A percentile compares a stretch with the other conserved stretches of the same genome.
phyloP scores from a whole-genome alignment of 1,140 invertebrate genomes.

The Tenebrio molitor region DNA sequence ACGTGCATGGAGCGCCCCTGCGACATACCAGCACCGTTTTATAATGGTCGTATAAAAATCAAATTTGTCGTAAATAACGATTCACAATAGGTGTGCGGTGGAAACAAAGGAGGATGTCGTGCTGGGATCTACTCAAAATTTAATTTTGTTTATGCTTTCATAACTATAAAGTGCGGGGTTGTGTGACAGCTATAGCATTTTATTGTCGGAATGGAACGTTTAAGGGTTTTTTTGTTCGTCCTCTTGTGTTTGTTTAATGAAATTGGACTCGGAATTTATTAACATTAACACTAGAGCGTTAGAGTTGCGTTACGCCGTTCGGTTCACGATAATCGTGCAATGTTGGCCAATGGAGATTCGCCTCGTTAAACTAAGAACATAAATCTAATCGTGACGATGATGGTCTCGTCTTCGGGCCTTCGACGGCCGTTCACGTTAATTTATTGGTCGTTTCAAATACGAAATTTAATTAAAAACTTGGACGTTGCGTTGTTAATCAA shows the following conservation, averaged over 20 bases:
- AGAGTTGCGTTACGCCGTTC: too few species aligned
- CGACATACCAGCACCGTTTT: slow-evolving; percentile 4
- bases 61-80: slow-evolving; percentile 30
- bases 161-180: slow-evolving; percentile 32
- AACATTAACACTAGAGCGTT: not conserved
- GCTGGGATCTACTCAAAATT: slow-evolving; percentile 29
- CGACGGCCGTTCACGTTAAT: not conserved
- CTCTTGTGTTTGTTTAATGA: slow-evolving; percentile 32
- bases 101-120: slow-evolving; percentile 30
- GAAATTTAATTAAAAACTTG: slow-evolving; percentile 32
- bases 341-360: slow-evolving; percentile 2
- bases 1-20: slow-evolving; percentile 9
- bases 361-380: not conserved
- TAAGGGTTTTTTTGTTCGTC: slow-evolving; percentile 36
- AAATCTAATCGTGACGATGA: slow-evolving; percentile 15
- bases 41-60: slow-evolving; percentile 18
- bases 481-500: slow-evolving; percentile 1
- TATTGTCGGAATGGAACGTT: slow-evolving; percentile 26
- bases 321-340: not conserved
- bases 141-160: slow-evolving; percentile 41
- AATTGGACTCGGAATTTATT: slow-evolving; percentile 29
- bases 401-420: not conserved
- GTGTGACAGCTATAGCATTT: slow-evolving; percentile 27
- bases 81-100: slow-evolving; percentile 32
- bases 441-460: slow-evolving; percentile 28